Evolutionary conservation across 2,797 vertebrate genomes (phyloP).

Genomic region (Galaxias olidus): DNA sequence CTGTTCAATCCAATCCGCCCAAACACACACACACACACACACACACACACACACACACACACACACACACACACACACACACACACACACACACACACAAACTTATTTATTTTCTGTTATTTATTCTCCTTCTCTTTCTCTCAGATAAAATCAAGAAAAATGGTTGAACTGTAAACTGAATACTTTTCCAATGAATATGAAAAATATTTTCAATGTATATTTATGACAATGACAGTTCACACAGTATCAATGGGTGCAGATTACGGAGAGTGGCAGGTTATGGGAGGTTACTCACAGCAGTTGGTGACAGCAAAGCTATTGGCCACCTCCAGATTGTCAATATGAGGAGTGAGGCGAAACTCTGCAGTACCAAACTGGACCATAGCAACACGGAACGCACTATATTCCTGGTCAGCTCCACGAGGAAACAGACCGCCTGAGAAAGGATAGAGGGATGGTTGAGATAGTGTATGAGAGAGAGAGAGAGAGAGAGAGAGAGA

Average conservation of each 20-base stretch:
- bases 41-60: too few relatives aligned
- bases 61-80: neutral
- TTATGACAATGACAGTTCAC: too few relatives aligned
- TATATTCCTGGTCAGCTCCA: slow-evolving; percentile 93
- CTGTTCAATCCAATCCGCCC: too few relatives aligned
- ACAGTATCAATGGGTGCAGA: too few relatives aligned
- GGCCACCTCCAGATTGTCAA: slow-evolving; percentile 93
- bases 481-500: neutral
- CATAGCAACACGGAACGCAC: slow-evolving; percentile 91
- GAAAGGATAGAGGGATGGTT: too few relatives aligned
- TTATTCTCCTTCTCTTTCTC: neutral
- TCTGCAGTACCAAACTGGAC: slow-evolving; percentile 89
- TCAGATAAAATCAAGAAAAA: neutral
- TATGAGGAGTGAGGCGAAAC: slow-evolving; percentile 90
- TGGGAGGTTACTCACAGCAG: slow-evolving; percentile 93
- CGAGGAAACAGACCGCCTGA: slow-evolving; percentile 91
- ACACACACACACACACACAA: neutral
- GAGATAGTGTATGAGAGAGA: neutral
- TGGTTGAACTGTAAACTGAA: too few relatives aligned
- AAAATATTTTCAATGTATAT: too few relatives aligned
- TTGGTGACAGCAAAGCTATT: slow-evolving; percentile 96
- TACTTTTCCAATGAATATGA: too few relatives aligned
- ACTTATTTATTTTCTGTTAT: too few relatives aligned
- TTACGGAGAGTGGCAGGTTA: too few relatives aligned
- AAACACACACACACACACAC: too few relatives aligned